Evolutionary conservation across 2,113 vertebrate genomes (phyloP), one percentile per base, ranked within the genome.

Genomic region (Microcebus tavaratra): DNA sequence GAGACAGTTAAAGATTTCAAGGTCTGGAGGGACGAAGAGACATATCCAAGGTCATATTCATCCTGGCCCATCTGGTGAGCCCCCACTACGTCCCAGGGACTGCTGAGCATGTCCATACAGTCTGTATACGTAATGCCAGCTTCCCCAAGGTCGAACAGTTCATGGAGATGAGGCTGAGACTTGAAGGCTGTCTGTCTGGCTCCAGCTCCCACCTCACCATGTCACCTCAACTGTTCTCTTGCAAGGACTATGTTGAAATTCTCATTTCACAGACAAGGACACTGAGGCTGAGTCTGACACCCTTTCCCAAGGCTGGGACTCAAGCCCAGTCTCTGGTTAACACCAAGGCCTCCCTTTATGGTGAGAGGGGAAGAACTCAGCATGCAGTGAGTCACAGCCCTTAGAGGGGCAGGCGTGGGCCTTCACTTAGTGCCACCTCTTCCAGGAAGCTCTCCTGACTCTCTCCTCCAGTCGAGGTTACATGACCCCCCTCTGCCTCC

Each of bases 191-290:
- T 34, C 72, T 63, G 70, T 50, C 61, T 12, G 42, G 29, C 29
- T 45, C 73, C 18, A 10, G 48, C 9, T 3, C 15, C n/a, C 79
- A 25, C 57, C 87, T 75, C 45, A 7, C 57, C 34, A 59, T 8
- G 27, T 63, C 2, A 5, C 78, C 82, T 65, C 65, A 76, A 59
- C 67, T 4, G 17, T 25, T 42, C 61, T 63, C 65, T 63, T 42
- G n/a, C 48, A 72, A 93, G 88, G 83, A 89, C 81, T 68, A 91
- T 50, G 81, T 2, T 89, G 90, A 89, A 90, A 83, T 18, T 53
- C 72, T 88, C 34, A 72, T 72, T 76, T 72, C 79, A 55, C 20
- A 81, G 67, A 55, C 84, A 82, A 90, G 75, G 50, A 83, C 92
- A 53, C 18, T 12, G 25, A 63, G 18, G 63, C 87, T 42, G 55